phyloP scores from a whole-genome alignment of 1,140 invertebrate genomes.

The Bilobella aurantiaca region DNA sequence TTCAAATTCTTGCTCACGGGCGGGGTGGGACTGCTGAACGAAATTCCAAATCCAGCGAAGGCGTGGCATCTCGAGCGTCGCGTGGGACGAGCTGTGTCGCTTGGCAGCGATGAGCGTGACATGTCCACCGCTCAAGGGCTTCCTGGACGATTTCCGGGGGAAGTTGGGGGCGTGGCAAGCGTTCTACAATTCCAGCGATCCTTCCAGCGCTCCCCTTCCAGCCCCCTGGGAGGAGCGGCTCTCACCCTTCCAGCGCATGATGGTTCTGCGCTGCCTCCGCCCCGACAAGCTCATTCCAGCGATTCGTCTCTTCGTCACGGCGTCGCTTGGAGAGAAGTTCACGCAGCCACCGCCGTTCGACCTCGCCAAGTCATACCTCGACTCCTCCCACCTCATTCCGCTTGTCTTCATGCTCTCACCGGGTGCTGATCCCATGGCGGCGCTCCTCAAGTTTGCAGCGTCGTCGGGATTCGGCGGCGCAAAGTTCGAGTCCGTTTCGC shows the following conservation, averaged over 20 bases:
- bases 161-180: constrained; percentile 42
- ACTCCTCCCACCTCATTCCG: constrained; percentile 45
- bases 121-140: constrained; percentile 1
- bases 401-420: constrained; percentile 51
- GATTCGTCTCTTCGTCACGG: constrained; percentile 41
- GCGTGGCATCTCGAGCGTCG: too few relatives aligned
- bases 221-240: constrained; percentile 40
- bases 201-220: constrained; percentile 41
- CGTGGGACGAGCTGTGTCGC: too few relatives aligned
- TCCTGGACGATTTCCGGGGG: constrained; percentile 41
- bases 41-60: too few relatives aligned
- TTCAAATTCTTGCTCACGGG: too few relatives aligned
- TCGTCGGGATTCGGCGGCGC: constrained; percentile 45
- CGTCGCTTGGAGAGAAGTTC: constrained; percentile 47
- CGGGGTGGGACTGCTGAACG: too few relatives aligned
- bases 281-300: constrained; percentile 45
- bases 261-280: constrained; percentile 45
- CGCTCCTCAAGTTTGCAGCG: constrained; percentile 43
- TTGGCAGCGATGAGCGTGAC: neutral
- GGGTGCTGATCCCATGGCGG: constrained; percentile 48
- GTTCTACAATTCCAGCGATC: constrained; percentile 39
- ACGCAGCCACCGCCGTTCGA: constrained; percentile 50
- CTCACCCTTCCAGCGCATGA: constrained; percentile 44
- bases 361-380: constrained; percentile 44
- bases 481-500: constrained; percentile 47